A percentile compares a stretch with the other conserved stretches of the same genome.
Conservation (phyloP, 2,888 invertebrate species). For the Hemicrepidius hirtus region DNA sequence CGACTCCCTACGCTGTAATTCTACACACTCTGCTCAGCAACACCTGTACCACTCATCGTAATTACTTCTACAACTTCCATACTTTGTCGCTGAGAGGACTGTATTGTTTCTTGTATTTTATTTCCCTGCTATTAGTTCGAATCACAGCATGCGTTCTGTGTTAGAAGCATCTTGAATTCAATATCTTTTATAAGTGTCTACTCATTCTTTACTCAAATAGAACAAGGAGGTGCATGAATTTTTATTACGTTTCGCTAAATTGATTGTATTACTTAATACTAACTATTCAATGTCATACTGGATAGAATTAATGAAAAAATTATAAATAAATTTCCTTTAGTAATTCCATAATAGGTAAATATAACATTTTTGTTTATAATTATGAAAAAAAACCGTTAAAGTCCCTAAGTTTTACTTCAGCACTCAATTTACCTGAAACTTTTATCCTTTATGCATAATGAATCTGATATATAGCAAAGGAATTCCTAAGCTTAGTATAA, state of each 20-base stretch:
- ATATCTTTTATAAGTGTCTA: background rate
- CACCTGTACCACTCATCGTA: slow-evolving; percentile 67
- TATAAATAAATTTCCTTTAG: too few species aligned
- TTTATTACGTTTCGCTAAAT: too few species aligned
- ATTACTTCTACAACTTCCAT: slow-evolving; percentile 63
- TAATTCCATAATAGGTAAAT: too few species aligned
- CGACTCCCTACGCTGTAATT: slow-evolving; percentile 65
- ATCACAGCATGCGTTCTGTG: background rate
- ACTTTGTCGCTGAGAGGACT: slow-evolving; percentile 47
- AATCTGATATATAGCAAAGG: slow-evolving; percentile 46
- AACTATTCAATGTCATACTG: too few species aligned
- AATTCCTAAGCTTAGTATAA: slow-evolving; percentile 48
- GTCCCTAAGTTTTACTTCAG: slow-evolving; percentile 15
- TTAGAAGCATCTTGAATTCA: too few species aligned
- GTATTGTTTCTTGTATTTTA: slow-evolving; percentile 37
- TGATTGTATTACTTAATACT: too few species aligned
- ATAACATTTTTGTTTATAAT: too few species aligned
- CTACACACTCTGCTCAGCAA: slow-evolving; percentile 60
- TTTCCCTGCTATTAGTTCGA: slow-evolving; percentile 15
- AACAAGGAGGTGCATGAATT: too few species aligned
- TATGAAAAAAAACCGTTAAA: background rate
- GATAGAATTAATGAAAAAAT: too few species aligned
- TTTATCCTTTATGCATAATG: slow-evolving; percentile 46
- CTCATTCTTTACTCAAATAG: too few species aligned
- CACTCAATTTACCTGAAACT: slow-evolving; percentile 31